A percentile compares a stretch with the other conserved stretches of the same genome.
These are phyloP conservation scores for Thamnaconus septentrionalis DNA, from an alignment of 2,113 vertebrate species.

Conservation along the genomic window DNA sequence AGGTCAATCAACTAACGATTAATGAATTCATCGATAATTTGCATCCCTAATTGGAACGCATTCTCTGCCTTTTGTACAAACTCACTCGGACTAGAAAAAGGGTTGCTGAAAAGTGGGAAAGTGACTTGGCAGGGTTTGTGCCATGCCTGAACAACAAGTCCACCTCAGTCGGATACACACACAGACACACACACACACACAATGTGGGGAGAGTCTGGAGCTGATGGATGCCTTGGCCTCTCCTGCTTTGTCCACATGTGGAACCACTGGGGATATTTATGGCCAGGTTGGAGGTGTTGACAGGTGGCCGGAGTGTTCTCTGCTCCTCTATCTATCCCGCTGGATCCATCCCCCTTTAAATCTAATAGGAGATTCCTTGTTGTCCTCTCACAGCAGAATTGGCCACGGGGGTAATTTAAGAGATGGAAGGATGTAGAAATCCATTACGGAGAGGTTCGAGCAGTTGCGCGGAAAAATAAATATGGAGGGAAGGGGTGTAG, in stretches of 20 bases:
- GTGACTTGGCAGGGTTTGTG: too few relatives aligned
- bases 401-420: constrained; percentile 32
- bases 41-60: too few relatives aligned
- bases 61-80: neutral
- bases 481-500: constrained; percentile 23
- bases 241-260: constrained; percentile 42
- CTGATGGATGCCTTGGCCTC: constrained; percentile 52
- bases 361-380: constrained; percentile 65
- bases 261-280: constrained; percentile 56
- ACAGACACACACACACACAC: constrained; percentile 15
- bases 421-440: constrained; percentile 35
- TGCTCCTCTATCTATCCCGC: constrained; percentile 44
- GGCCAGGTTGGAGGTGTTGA: constrained; percentile 32
- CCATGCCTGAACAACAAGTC: constrained; percentile 22
- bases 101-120: constrained; percentile 33
- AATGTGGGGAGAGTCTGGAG: constrained; percentile 17
- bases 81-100: constrained; percentile 20
- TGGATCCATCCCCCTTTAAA: constrained; percentile 53
- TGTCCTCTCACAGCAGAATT: constrained; percentile 40
- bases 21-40: too few relatives aligned
- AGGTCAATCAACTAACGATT: too few relatives aligned
- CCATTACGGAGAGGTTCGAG: constrained; percentile 40
- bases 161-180: constrained; percentile 23
- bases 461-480: constrained; percentile 52
- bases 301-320: constrained; percentile 33